Percentiles rank a stretch among this genome's conserved stretches.
Evolutionary conservation across 2,888 invertebrate genomes (phyloP).

Genomic region (Teinopalpus imperialis): DNA sequence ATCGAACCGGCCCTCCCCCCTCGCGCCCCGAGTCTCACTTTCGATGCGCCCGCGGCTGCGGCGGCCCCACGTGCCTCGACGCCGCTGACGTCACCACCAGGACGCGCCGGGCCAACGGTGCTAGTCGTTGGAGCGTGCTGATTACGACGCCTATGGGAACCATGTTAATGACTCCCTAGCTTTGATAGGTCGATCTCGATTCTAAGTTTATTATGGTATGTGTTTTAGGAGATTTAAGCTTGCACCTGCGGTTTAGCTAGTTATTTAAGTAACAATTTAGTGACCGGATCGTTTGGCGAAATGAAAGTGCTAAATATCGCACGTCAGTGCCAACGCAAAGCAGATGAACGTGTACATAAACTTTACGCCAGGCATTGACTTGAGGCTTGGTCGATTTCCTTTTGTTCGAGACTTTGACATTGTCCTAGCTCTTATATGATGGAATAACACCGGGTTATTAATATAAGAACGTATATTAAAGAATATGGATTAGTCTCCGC

Average conservation of each 20-base stretch:
- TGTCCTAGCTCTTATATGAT: no score
- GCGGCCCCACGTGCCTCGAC: constrained; percentile 75
- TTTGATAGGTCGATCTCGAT: background rate
- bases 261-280: constrained; percentile 17
- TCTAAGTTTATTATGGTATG: no score
- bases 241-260: constrained; percentile 5
- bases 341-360: constrained; percentile 43
- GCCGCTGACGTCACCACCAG: constrained; percentile 68
- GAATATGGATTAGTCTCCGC: no score
- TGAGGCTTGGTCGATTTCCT: constrained; percentile 9
- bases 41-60: constrained; percentile 59
- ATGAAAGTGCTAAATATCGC: constrained; percentile 74
- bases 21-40: constrained; percentile 62
- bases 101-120: constrained; percentile 53
- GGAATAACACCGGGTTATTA: no score
- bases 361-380: constrained; percentile 23
- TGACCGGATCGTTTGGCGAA: constrained; percentile 25
- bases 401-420: no score
- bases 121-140: constrained; percentile 54
- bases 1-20: constrained; percentile 55
- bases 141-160: constrained; percentile 67
- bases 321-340: constrained; percentile 52
- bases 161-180: constrained; percentile 36
- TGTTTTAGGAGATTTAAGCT: background rate
- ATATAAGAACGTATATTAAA: no score